Percentiles rank a stretch among this genome's conserved stretches.
phyloP scores from a whole-genome alignment of 2,113 vertebrate species.

The Aspidoscelis tigris region DNA sequence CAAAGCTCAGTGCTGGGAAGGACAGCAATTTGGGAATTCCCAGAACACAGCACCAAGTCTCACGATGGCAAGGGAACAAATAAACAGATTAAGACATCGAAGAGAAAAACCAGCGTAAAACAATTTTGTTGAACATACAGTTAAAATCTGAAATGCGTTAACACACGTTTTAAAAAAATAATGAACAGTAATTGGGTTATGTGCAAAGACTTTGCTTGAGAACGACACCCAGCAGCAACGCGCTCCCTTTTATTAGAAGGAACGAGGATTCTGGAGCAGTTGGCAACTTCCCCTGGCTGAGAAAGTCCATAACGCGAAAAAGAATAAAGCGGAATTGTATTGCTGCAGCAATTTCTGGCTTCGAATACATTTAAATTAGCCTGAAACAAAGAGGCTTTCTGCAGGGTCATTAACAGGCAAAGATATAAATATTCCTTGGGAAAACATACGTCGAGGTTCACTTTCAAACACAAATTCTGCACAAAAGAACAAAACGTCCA shows the following conservation, averaged over 20 bases:
- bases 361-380: not conserved
- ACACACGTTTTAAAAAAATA: no score
- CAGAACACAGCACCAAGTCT: accelerated
- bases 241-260: slow-evolving; percentile 5
- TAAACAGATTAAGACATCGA: accelerated
- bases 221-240: not conserved
- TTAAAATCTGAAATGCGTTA: not conserved
- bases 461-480: not conserved
- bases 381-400: not conserved
- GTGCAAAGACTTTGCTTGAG: not conserved
- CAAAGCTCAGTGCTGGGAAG: no score
- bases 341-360: not conserved
- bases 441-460: not conserved
- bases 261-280: not conserved
- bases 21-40: accelerated
- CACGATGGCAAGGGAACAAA: accelerated
- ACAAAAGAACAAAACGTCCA: not conserved
- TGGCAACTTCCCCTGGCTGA: accelerated
- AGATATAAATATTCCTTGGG: not conserved
- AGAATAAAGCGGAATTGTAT: not conserved
- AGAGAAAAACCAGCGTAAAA: not conserved
- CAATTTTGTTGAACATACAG: not conserved
- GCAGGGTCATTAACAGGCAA: not conserved
- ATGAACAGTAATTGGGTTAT: no score
- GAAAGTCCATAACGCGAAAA: not conserved